Percentiles rank a stretch among this genome's conserved stretches.
Conservation (phyloP, 2,888 invertebrate species). For the Folsomia manolachei region DNA sequence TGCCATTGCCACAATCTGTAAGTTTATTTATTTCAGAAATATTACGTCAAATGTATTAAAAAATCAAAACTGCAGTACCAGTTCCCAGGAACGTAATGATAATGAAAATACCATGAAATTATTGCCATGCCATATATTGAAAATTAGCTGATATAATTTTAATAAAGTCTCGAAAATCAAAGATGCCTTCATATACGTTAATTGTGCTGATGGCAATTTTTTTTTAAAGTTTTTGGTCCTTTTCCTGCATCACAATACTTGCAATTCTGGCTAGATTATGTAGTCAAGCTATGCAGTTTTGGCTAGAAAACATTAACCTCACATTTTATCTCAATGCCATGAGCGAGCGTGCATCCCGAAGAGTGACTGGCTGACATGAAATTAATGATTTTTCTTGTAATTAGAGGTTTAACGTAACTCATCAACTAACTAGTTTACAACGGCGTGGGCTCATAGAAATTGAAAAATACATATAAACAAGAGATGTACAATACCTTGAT, state of each 20-base stretch:
- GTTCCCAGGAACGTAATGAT: too few species aligned
- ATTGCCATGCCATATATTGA: too few species aligned
- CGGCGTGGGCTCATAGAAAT: neutral
- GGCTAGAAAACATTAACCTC: neutral
- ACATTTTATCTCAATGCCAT: neutral
- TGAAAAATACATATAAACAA: neutral
- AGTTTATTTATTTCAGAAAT: too few species aligned
- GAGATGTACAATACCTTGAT: neutral
- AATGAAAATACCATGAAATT: too few species aligned
- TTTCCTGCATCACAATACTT: too few species aligned
- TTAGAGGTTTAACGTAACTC: slow-evolving; percentile 8
- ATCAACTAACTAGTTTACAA: slow-evolving; percentile 1
- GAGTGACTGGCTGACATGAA: slow-evolving; percentile 5
- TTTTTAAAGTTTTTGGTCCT: neutral
- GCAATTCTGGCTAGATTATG: too few species aligned
- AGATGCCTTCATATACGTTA: too few species aligned
- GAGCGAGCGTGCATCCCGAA: neutral
- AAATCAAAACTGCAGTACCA: too few species aligned
- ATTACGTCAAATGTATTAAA: too few species aligned
- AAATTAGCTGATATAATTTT: too few species aligned
- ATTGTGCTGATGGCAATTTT: neutral
- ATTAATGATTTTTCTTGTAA: slow-evolving; percentile 10
- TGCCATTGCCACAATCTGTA: neutral
- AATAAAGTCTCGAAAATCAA: too few species aligned
- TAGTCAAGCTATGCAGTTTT: neutral